Evolutionary conservation across 2,888 invertebrate species (phyloP), one percentile per base, ranked within the genome.

Genomic region (Agrotis segetum): DNA sequence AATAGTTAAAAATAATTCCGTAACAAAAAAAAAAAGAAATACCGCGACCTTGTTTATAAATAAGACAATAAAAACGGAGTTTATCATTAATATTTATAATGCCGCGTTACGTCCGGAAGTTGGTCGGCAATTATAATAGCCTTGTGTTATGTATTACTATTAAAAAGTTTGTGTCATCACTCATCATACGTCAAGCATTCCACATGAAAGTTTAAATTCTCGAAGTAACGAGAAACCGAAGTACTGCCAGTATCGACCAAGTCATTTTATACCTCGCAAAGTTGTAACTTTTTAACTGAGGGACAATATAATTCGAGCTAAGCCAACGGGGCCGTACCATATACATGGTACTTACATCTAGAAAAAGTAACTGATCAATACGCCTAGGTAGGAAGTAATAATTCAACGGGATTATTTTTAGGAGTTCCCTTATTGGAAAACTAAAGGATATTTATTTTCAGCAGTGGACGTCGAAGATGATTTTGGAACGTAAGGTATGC

Each of bases 41-140:
- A 34, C 29, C 24, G 40, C 55, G 56, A 47, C 81, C 78, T 80
- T 80, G 67, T 49, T 5, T 47, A 21, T 60, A 40, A 66, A 63
- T 68, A 76, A 77, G 56, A 80, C 71, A 67, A 68, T 72, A 67
- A 67, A 67, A 75, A 67, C 63, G 53, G 63, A 78, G 62, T 74
- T 76, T 50, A 76, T 76, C 60, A 71, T 81, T 67, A 72, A 77
- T 81, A 81, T 81, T 67, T 81, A 71, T 71, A 59, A 59, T 52
- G 52, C 63, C 49, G 34, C 61, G 56, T 16, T 60, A 29, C 49
- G 29, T 40, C 52, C 78, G 78, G 69, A 77, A 67, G 67, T 52
- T n/a, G 49, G 47, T 11, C 55, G 21, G 59, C 69, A 75, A 71
- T 71, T 76, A 71, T 21, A 40, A 64, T 47, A 61, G 64, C 76